These are phyloP conservation scores for Trachelus tabidus DNA, from an alignment of 2,888 invertebrate genomes.

Conservation along the genomic window DNA sequence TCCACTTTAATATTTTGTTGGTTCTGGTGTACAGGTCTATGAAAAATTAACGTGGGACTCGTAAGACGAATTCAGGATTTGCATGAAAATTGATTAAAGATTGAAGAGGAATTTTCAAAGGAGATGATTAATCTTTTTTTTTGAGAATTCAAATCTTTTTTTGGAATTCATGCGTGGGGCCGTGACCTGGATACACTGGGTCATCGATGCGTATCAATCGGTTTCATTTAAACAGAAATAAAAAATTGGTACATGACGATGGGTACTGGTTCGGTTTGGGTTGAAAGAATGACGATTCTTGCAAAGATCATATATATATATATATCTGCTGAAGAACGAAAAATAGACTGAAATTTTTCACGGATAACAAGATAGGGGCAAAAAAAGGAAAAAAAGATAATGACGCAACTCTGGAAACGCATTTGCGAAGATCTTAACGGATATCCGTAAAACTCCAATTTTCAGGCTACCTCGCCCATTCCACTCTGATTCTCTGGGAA, in stretches of 20 bases:
- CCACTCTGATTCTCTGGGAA: not conserved
- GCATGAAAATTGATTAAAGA: not conserved
- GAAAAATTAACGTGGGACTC: not conserved
- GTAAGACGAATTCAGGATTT: not conserved
- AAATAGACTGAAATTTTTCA: not conserved
- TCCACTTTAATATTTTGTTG: not conserved
- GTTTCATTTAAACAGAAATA: not conserved
- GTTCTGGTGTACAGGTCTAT: not conserved
- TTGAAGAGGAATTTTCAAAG: not conserved
- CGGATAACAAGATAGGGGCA: not conserved
- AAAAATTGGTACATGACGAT: not conserved
- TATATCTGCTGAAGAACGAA: not conserved
- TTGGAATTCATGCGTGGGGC: not conserved
- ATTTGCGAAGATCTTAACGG: not conserved
- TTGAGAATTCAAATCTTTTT: not conserved
- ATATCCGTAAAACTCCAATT: not conserved
- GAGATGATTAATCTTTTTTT: no score
- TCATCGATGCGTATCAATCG: not conserved
- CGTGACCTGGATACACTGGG: not conserved
- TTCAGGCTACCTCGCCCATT: not conserved
- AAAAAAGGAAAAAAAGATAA: not conserved
- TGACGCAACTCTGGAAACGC: not conserved
- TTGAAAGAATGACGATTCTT: not conserved
- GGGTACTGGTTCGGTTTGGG: not conserved
- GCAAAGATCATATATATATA: no score